Percentiles rank a stretch among this genome's conserved stretches.
These are phyloP conservation scores for Tenrec ecaudatus DNA, from an alignment of 2,113 vertebrate species.

Conservation along the genomic window DNA sequence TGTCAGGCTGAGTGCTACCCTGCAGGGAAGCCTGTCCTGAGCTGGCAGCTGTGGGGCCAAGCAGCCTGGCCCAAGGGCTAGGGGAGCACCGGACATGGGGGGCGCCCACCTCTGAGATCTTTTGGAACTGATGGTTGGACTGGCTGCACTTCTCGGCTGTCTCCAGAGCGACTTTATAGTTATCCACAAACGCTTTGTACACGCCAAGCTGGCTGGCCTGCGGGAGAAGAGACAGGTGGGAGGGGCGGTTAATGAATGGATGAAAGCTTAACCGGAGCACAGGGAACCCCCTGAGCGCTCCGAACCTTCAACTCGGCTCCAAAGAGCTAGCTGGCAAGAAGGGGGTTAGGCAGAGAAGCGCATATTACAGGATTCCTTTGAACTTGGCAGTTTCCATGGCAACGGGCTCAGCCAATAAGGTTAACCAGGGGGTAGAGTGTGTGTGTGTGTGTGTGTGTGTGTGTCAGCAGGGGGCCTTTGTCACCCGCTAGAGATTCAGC, in stretches of 20 bases:
- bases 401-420: conserved; percentile 78
- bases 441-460: not conserved
- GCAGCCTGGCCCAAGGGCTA: not conserved
- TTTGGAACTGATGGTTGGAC: conserved; percentile 96
- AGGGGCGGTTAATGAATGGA: conserved; percentile 74
- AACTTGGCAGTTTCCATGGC: conserved; percentile 81
- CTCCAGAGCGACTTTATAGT: conserved; percentile 97
- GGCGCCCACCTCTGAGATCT: conserved; percentile 95
- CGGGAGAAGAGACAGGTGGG: conserved; percentile 33
- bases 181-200: conserved; percentile 99
- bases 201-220: conserved; percentile 97
- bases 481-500: conserved; percentile 47
- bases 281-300: conserved; percentile 13
- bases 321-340: conserved; percentile 13
- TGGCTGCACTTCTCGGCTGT: conserved; percentile 97
- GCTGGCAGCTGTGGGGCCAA: not conserved
- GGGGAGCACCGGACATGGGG: not conserved
- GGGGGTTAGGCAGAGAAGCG: conserved; percentile 52
- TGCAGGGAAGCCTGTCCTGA: not conserved
- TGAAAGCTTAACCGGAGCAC: conserved; percentile 58
- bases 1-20: conserved; percentile 41
- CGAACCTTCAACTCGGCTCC: conserved; percentile 60
- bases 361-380: conserved; percentile 64
- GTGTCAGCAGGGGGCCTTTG: conserved; percentile 52
- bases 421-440: conserved; percentile 21